Base-by-base conservation (phyloP, 1,140 invertebrate genomes). In the Marisa cornuarietis region DNA sequence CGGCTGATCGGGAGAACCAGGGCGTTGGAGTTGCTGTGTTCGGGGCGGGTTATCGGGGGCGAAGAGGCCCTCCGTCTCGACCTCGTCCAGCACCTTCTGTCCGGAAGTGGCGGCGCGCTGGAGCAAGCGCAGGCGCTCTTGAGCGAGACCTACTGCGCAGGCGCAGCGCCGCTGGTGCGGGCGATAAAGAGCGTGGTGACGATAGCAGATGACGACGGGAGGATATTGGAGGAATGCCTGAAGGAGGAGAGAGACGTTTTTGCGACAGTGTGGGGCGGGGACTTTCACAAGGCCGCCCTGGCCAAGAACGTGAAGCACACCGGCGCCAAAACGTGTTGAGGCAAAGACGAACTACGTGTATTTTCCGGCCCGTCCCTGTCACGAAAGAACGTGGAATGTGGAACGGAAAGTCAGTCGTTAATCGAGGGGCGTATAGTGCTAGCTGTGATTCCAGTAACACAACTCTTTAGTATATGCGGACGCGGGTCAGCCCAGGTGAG, bases 21-120 rank as follows among this genome's bases (percentile, higher is more conserved):
- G 61, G 91, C 93, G 0, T 84, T 93, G 69, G 88, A 92, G 24
- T 71, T 93, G 14, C 82, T 94, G 4, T 71, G 89, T 52, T 91
- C 92, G 4, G 89, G 88, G 14, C 85, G 85, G 73, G 87, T 91
- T 22, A 54, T 93, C 13, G 74, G 83, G 26, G 83, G 89, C 9
- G 66, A 87, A 9, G 89, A 92, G 76, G 92, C 92, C 26, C 13
- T 90, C 9, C 71, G 84, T 31, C 78, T 92, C 4, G 92, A 92
- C 0, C 76, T 91, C n/a, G 86, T 82, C 8, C 83, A 90, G 78
- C 74, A 87, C 54, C 71, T 90, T 20, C 68, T 88, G 62, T 76
- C 62, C 10, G 87, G 87, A 62, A 22, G 61, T 20, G 69, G 80
- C 26, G 81, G 88, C 65, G 75, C 81, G 16, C 24, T 90, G 16